phyloP scores from a whole-genome alignment of 2,797 vertebrate species.

The Podargus strigoides region DNA sequence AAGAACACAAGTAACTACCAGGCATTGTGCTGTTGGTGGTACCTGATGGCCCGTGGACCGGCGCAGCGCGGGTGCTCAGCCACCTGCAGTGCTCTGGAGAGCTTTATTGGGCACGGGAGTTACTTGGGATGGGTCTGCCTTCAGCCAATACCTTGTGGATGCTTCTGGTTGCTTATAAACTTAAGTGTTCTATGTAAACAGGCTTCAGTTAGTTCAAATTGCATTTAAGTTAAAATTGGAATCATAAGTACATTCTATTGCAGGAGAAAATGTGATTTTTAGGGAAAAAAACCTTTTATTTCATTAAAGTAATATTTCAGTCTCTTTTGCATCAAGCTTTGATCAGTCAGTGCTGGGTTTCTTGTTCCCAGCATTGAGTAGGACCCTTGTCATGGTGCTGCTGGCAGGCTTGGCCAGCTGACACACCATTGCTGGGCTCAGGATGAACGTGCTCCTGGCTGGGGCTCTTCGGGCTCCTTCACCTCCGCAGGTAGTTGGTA shows the following conservation, averaged over 20 bases:
- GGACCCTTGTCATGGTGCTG: not conserved
- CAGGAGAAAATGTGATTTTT: not conserved
- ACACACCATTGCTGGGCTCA: too few species aligned
- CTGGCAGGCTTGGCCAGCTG: not conserved
- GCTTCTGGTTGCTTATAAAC: not conserved
- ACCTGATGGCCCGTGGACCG: too few species aligned
- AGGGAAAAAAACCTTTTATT: not conserved
- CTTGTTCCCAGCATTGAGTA: not conserved
- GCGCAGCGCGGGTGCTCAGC: too few species aligned
- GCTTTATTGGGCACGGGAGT: not conserved
- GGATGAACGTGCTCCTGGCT: accelerated
- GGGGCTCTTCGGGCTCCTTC: not conserved
- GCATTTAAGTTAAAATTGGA: not conserved
- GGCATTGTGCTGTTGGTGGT: not conserved
- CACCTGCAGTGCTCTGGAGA: too few species aligned
- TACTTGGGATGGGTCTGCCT: not conserved
- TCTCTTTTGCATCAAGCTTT: not conserved
- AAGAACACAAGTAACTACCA: not conserved
- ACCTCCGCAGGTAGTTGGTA: not conserved
- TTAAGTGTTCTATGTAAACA: not conserved
- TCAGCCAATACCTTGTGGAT: not conserved
- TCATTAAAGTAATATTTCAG: not conserved
- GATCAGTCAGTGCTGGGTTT: not conserved
- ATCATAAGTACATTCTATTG: not conserved
- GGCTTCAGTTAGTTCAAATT: not conserved